Conservation (phyloP, 2,888 invertebrate genomes). For the Zelleria hepariella region DNA sequence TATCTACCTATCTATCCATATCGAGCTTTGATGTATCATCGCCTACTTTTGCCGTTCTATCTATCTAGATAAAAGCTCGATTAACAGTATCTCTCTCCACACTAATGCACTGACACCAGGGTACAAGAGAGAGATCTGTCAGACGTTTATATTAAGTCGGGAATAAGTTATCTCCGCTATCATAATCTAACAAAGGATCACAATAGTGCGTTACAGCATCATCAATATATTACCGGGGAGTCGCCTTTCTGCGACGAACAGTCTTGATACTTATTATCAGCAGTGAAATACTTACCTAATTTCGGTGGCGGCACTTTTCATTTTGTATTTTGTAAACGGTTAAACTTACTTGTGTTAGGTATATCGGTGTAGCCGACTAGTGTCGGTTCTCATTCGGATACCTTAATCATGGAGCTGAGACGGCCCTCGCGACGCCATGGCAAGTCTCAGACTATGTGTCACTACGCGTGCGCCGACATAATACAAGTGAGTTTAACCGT, state of each 20-base stretch:
- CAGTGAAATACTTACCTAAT: too few species aligned
- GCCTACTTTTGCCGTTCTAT: too few species aligned
- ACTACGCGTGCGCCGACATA: too few species aligned
- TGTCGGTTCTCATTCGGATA: too few species aligned
- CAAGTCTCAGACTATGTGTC: not conserved
- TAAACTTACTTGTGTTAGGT: too few species aligned
- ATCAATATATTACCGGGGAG: conserved; percentile 53
- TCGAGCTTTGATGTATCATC: too few species aligned
- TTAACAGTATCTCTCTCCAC: conserved; percentile 26
- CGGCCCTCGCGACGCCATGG: too few species aligned
- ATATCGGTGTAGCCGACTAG: not conserved
- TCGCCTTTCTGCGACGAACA: not conserved
- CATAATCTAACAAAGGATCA: conserved; percentile 70
- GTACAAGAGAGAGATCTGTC: conserved; percentile 22
- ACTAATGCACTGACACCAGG: conserved; percentile 15
- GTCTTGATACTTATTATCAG: conserved; percentile 8
- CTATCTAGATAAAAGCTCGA: conserved; percentile 7
- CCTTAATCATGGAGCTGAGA: too few species aligned
- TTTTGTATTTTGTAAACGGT: too few species aligned
- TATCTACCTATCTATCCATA: too few species aligned
- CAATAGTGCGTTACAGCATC: conserved; percentile 67
- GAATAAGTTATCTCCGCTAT: conserved; percentile 69
- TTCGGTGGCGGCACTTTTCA: too few species aligned
- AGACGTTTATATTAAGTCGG: conserved; percentile 59
- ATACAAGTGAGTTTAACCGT: too few species aligned